These are phyloP conservation scores for Elephantulus edwardii DNA, from an alignment of 2,113 vertebrate genomes.

Conservation along the genomic window DNA sequence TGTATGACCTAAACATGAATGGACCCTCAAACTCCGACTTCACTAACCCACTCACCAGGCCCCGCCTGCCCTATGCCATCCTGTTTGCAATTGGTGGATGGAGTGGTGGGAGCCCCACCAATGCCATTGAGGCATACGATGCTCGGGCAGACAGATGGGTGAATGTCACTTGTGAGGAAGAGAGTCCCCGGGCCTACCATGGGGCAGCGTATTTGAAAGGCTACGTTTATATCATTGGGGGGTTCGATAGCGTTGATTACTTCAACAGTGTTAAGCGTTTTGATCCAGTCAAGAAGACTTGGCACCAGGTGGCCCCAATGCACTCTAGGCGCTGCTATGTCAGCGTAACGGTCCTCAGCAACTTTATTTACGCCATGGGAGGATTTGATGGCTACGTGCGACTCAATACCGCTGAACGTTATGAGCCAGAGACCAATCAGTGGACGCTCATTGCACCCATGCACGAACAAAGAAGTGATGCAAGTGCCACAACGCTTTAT, in stretches of 20 bases:
- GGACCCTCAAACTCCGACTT: conserved; percentile 75
- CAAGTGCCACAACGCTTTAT: conserved; percentile 85
- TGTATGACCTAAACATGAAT: conserved; percentile 84
- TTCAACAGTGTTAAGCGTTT: conserved; percentile 88
- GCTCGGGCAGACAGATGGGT: conserved; percentile 86
- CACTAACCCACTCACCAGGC: conserved; percentile 81
- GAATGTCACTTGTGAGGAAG: conserved; percentile 81
- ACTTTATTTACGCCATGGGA: conserved; percentile 87
- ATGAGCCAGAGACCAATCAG: conserved; percentile 87
- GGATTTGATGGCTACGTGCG: conserved; percentile 88
- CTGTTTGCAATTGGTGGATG: conserved; percentile 89
- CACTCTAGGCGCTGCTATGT: conserved; percentile 87
- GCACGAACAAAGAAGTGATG: conserved; percentile 86
- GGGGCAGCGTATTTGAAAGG: conserved; percentile 85
- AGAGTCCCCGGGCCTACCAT: conserved; percentile 85
- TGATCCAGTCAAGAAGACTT: conserved; percentile 82
- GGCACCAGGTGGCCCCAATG: conserved; percentile 90
- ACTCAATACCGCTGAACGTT: conserved; percentile 86
- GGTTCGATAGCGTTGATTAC: conserved; percentile 86
- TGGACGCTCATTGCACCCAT: conserved; percentile 89
- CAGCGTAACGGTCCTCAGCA: conserved; percentile 84
- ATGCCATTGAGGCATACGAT: conserved; percentile 86
- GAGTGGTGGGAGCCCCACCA: conserved; percentile 85
- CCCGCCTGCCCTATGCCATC: conserved; percentile 86
- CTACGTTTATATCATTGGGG: conserved; percentile 87